Evolutionary conservation across 2,113 vertebrate species (phyloP).

Genomic region (Zingel zingel): DNA sequence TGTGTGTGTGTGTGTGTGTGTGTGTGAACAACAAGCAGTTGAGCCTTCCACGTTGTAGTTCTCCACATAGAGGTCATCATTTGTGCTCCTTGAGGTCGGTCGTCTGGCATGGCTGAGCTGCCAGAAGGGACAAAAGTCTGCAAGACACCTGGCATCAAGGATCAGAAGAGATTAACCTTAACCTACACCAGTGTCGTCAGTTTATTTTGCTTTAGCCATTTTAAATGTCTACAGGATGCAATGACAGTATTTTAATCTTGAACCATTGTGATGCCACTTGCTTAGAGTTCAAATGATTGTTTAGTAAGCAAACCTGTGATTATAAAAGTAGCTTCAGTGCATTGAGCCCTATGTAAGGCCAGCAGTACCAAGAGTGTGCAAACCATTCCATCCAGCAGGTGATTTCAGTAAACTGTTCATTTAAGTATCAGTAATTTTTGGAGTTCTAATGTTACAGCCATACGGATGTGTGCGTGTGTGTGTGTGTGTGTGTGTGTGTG

Average conservation of each 20-base stretch:
- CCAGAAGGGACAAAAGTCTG: slow-evolving; percentile 5
- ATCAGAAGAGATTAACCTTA: slow-evolving; percentile 11
- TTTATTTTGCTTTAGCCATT: slow-evolving; percentile 28
- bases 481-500: no score
- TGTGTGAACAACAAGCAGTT: slow-evolving; percentile 31
- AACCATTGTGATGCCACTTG: slow-evolving; percentile 42
- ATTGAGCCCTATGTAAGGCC: slow-evolving; percentile 26
- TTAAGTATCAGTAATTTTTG: slow-evolving; percentile 43
- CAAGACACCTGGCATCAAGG: slow-evolving; percentile 2
- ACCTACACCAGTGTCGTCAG: background rate
- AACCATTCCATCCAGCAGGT: slow-evolving; percentile 54
- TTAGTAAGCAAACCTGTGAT: slow-evolving; percentile 52
- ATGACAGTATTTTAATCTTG: slow-evolving; percentile 54
- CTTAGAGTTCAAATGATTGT: slow-evolving; percentile 44
- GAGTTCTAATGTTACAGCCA: slow-evolving; percentile 66
- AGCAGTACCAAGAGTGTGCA: slow-evolving; percentile 22
- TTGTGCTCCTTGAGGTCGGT: slow-evolving; percentile 21
- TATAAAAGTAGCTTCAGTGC: slow-evolving; percentile 26
- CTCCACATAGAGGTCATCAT: slow-evolving; percentile 5
- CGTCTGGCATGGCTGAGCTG: background rate
- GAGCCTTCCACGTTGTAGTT: slow-evolving; percentile 32
- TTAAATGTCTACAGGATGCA: slow-evolving; percentile 24
- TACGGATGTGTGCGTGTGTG: background rate
- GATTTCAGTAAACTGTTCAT: slow-evolving; percentile 9
- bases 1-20: slow-evolving; percentile 7